Conservation (phyloP, 2,113 vertebrate genomes). For the Toxotes chatareus region DNA sequence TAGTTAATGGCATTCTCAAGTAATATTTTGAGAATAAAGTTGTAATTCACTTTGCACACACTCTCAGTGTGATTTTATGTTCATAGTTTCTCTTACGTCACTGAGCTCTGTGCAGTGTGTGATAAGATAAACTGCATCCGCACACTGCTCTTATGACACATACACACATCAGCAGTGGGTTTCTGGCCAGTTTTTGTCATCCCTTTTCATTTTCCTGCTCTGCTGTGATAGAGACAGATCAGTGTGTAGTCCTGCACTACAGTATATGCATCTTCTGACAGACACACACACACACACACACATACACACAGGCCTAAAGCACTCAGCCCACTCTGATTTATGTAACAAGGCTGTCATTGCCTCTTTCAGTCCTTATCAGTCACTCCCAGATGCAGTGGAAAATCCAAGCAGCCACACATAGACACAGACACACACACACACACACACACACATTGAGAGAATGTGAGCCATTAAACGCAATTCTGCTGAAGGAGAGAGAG, state of each 20-base stretch:
- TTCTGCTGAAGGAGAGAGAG: background rate
- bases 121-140: background rate
- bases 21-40: no score
- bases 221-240: background rate
- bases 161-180: background rate
- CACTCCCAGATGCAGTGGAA: conserved; percentile 51
- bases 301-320: conserved; percentile 2
- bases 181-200: background rate
- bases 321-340: conserved; percentile 40
- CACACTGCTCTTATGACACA: background rate
- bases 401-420: conserved; percentile 10
- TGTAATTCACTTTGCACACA: background rate
- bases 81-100: background rate
- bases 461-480: conserved; percentile 27
- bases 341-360: conserved; percentile 24
- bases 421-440: conserved; percentile 31
- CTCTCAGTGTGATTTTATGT: background rate
- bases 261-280: background rate
- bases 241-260: conserved; percentile 1
- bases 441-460: conserved; percentile 10
- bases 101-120: background rate
- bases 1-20: no score
- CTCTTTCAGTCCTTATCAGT: conserved; percentile 42
- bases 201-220: background rate
- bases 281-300: no score